Percentiles rank a stretch among this genome's conserved stretches.
Conservation (phyloP, 1,140 invertebrate genomes). For the Drosophila guanche region DNA sequence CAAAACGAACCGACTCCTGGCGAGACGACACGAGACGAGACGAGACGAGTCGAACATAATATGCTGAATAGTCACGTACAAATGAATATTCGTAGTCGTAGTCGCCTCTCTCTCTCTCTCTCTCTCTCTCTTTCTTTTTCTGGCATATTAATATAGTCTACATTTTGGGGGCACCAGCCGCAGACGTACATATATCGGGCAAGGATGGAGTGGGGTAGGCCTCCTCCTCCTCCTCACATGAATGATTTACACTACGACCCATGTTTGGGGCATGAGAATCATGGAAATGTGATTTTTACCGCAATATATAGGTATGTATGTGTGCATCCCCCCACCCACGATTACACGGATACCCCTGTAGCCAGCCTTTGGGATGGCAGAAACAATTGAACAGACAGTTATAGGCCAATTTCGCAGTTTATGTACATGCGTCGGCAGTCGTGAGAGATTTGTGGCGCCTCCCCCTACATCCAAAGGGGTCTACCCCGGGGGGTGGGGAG, state of each 20-base stretch:
- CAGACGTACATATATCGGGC: too few species aligned
- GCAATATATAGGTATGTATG: constrained; percentile 72
- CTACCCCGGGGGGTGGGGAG: neutral
- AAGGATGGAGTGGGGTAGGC: too few species aligned
- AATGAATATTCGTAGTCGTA: constrained; percentile 75
- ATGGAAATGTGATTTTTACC: constrained; percentile 79
- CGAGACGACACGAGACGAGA: constrained; percentile 18
- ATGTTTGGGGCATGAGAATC: constrained; percentile 10
- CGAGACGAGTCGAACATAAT: constrained; percentile 65
- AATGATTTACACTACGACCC: constrained; percentile 65
- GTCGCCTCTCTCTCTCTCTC: too few species aligned
- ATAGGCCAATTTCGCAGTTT: constrained; percentile 77
- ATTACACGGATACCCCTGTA: constrained; percentile 3
- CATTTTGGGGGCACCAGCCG: constrained; percentile 52
- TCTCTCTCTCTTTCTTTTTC: constrained; percentile 58
- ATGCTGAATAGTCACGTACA: constrained; percentile 79
- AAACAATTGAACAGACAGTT: constrained; percentile 81
- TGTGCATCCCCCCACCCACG: neutral
- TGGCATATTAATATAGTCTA: constrained; percentile 81
- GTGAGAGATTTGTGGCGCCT: constrained; percentile 68
- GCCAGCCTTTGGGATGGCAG: constrained; percentile 36
- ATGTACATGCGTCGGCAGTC: constrained; percentile 73
- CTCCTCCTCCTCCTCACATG: constrained; percentile 49
- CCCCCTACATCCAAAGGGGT: neutral
- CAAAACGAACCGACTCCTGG: neutral